Percentiles rank a stretch among this genome's conserved stretches.
phyloP scores from a whole-genome alignment of 2,113 vertebrate species.

The Ictalurus furcatus region DNA sequence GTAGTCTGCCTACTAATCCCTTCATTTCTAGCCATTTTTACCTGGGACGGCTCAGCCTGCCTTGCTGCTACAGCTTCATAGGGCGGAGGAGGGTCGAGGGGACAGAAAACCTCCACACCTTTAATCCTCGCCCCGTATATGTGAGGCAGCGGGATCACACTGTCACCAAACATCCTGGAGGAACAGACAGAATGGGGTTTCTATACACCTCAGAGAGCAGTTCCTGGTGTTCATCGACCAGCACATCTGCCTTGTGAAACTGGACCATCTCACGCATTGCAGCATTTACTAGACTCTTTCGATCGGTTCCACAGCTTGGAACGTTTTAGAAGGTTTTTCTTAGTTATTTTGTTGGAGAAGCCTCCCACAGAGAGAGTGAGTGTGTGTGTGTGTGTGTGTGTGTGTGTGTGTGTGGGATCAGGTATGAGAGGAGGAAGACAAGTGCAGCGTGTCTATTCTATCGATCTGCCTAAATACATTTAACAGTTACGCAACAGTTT shows the following conservation, averaged over 20 bases:
- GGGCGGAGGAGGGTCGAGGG: slow-evolving; percentile 79
- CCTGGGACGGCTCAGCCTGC: slow-evolving; percentile 65
- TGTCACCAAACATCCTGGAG: slow-evolving; percentile 67
- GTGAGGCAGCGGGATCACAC: slow-evolving; percentile 75
- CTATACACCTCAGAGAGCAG: not conserved
- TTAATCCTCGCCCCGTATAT: slow-evolving; percentile 75
- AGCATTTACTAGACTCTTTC: not conserved
- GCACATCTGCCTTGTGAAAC: not conserved
- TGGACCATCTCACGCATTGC: not conserved
- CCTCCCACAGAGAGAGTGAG: not conserved
- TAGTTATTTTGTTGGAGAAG: slow-evolving; percentile 11
- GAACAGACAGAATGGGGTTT: slow-evolving; percentile 34
- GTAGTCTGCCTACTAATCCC: not conserved
- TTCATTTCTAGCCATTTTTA: slow-evolving; percentile 50
- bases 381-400: slow-evolving; percentile 39
- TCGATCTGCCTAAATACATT: not conserved
- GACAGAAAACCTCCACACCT: slow-evolving; percentile 79
- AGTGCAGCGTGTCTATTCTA: not conserved
- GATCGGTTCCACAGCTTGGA: slow-evolving; percentile 13
- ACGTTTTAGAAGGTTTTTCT: not conserved
- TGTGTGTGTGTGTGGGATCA: slow-evolving; percentile 28
- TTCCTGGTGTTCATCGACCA: not conserved
- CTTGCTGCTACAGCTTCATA: slow-evolving; percentile 73
- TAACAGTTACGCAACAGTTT: not conserved
- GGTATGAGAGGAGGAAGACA: not conserved